Conservation (phyloP, 2,797 vertebrate genomes). For the Amphiprion clarkii region DNA sequence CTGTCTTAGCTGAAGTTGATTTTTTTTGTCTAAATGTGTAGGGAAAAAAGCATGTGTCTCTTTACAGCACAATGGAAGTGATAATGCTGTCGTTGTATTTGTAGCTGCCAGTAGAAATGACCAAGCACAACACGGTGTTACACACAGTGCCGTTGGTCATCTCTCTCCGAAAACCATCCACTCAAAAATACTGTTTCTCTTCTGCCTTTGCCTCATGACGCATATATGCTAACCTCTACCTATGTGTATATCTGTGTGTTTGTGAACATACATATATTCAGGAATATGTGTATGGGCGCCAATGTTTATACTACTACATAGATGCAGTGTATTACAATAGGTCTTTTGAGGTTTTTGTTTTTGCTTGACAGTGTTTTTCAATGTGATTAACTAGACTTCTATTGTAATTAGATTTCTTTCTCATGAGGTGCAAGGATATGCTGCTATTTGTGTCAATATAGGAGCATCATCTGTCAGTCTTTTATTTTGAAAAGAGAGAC, state of each 20-base stretch:
- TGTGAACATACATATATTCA: slow-evolving; percentile 80
- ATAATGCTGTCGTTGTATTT: slow-evolving; percentile 66
- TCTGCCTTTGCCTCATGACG: slow-evolving; percentile 79
- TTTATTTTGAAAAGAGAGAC: slow-evolving; percentile 65
- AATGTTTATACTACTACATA: slow-evolving; percentile 77
- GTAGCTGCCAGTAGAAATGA: slow-evolving; percentile 72
- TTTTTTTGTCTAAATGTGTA: slow-evolving; percentile 55
- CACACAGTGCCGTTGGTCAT: slow-evolving; percentile 66
- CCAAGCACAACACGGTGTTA: slow-evolving; percentile 51
- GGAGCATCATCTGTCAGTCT: slow-evolving; percentile 76
- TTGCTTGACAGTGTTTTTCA: slow-evolving; percentile 79
- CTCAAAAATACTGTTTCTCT: slow-evolving; percentile 69
- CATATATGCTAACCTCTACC: slow-evolving; percentile 80
- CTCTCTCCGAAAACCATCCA: slow-evolving; percentile 74
- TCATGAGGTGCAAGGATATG: slow-evolving; percentile 84
- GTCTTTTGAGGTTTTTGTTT: slow-evolving; percentile 73
- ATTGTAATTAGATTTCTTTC: slow-evolving; percentile 54
- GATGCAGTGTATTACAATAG: slow-evolving; percentile 77
- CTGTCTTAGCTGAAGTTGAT: slow-evolving; percentile 34
- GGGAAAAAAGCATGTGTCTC: slow-evolving; percentile 72
- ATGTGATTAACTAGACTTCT: slow-evolving; percentile 64
- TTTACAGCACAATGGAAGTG: slow-evolving; percentile 69
- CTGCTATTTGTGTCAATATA: slow-evolving; percentile 88
- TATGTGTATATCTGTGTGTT: slow-evolving; percentile 74
- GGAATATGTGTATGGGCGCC: slow-evolving; percentile 80